phyloP scores from a whole-genome alignment of 2,797 vertebrate species.

The Neoniphon sammara region DNA sequence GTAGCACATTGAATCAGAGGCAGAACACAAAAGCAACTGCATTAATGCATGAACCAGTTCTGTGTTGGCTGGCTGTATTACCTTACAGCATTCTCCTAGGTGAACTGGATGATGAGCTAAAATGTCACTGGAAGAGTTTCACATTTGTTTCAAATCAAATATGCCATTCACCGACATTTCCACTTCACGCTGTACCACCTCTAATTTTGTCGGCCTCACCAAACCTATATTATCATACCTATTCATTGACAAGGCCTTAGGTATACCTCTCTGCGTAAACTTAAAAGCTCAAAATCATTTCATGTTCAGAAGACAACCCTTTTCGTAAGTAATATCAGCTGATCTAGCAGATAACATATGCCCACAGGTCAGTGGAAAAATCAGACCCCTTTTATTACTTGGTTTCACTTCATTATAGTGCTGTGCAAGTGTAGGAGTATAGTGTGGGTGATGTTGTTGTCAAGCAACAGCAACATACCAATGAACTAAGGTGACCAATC shows the following conservation, averaged over 20 bases:
- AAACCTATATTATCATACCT: background rate
- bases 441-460: background rate
- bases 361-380: background rate
- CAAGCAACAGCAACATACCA: background rate
- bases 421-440: too few relatives aligned
- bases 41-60: constrained; percentile 66
- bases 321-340: too few relatives aligned
- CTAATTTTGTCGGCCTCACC: constrained; percentile 5
- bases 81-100: constrained; percentile 82
- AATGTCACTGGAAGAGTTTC: constrained; percentile 80
- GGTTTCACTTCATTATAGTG: background rate
- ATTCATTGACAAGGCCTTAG: background rate
- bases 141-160: constrained; percentile 70
- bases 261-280: background rate
- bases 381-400: background rate
- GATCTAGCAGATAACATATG: background rate
- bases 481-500: background rate
- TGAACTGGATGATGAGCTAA: constrained; percentile 81
- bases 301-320: constrained; percentile 4
- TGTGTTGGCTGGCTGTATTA: constrained; percentile 80
- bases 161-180: constrained; percentile 47
- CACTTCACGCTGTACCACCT: constrained; percentile 29
- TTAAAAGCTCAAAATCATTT: constrained; percentile 5
- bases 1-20: constrained; percentile 43
- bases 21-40: constrained; percentile 48